phyloP scores from a whole-genome alignment of 2,113 vertebrate genomes.

The Mesoclemmys tuberculata region DNA sequence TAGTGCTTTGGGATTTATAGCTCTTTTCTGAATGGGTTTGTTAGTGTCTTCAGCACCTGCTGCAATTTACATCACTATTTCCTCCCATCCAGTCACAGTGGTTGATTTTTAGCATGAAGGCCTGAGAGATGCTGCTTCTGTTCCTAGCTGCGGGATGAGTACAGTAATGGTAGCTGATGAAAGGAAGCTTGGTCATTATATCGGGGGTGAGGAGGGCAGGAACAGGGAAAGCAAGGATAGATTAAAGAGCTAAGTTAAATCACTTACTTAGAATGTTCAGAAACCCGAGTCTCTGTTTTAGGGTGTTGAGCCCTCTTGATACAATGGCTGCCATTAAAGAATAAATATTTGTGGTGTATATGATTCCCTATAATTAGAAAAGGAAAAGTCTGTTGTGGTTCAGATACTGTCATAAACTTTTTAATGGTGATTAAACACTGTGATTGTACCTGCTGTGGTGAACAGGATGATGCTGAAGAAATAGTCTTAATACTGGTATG shows the following conservation, averaged over 20 bases:
- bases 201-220: neutral
- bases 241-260: neutral
- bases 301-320: neutral
- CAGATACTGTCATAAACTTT: neutral
- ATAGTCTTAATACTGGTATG: neutral
- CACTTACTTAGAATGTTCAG: fast-evolving
- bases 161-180: neutral
- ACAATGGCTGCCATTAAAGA: fast-evolving
- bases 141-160: neutral
- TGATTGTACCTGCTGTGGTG: neutral
- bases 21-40: neutral
- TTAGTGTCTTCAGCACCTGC: fast-evolving
- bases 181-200: neutral
- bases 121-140: neutral
- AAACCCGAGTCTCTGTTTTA: neutral
- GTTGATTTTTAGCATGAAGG: neutral
- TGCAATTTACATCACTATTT: neutral
- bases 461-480: neutral
- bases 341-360: fast-evolving
- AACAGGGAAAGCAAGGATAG: neutral
- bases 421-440: neutral
- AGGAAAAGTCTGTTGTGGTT: neutral
- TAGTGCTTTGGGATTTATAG: fast-evolving
- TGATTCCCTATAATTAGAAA: neutral
- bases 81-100: fast-evolving